Conservation (phyloP, 2,797 vertebrate genomes). For the Petrocephalus schoutedeni region DNA sequence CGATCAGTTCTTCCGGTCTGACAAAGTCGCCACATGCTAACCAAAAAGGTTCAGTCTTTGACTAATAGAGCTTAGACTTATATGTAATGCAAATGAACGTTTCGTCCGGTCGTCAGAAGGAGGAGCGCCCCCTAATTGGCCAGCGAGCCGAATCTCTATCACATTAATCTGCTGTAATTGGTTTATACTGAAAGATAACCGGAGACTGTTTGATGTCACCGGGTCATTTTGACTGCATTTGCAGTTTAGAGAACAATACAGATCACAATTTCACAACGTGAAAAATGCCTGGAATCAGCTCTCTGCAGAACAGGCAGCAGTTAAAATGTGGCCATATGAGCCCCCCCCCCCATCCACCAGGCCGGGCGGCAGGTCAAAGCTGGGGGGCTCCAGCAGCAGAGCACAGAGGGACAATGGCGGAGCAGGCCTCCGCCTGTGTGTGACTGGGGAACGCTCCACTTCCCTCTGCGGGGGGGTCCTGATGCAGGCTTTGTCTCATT, state of each 20-base stretch:
- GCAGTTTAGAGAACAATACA: neutral
- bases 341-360: neutral
- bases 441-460: neutral
- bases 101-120: neutral
- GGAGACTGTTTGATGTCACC: slow-evolving; percentile 1
- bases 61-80: neutral
- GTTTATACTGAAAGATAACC: neutral
- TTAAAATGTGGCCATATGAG: neutral
- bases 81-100: neutral
- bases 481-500: neutral
- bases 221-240: neutral
- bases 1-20: neutral
- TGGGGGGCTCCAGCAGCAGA: neutral
- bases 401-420: neutral
- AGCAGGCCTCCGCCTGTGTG: neutral
- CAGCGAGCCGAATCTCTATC: neutral
- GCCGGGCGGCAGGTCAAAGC: neutral
- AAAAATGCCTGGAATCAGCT: neutral
- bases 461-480: neutral
- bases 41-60: neutral
- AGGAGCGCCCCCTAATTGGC: neutral
- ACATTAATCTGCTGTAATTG: slow-evolving; percentile 15
- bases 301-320: neutral
- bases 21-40: neutral
- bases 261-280: neutral